Conservation (phyloP, 2,113 vertebrate species). For the Desmodus rotundus region DNA sequence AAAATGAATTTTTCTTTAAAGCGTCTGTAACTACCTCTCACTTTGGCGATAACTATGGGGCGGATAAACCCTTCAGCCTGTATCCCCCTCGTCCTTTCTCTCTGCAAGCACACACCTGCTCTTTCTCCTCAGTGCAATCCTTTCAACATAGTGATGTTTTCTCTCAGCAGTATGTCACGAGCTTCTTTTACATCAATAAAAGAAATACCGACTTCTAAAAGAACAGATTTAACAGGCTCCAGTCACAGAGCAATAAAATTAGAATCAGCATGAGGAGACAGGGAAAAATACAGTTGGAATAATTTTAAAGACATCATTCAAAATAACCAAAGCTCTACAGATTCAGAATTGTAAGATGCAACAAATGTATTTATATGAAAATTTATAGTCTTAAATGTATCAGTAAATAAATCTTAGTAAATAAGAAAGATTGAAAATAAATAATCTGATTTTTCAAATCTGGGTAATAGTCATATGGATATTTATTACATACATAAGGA, state of each 20-base stretch:
- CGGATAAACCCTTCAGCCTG: background rate
- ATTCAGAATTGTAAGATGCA: background rate
- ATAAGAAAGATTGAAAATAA: background rate
- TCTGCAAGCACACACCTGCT: background rate
- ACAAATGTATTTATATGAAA: background rate
- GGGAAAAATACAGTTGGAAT: background rate
- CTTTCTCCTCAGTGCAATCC: background rate
- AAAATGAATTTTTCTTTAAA: background rate
- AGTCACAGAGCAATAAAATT: background rate
- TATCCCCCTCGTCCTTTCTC: background rate
- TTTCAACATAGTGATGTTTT: background rate
- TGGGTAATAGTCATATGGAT: background rate
- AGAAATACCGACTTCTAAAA: constrained; percentile 10
- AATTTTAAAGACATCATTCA: constrained; percentile 18
- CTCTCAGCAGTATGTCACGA: background rate
- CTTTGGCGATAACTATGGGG: background rate
- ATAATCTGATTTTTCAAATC: background rate
- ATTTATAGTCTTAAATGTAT: background rate
- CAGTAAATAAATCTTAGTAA: background rate
- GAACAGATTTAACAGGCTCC: constrained; percentile 1
- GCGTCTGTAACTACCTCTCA: background rate
- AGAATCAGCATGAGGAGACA: background rate
- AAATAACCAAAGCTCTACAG: background rate
- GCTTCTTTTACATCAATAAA: background rate
- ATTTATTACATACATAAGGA: background rate